A percentile compares a stretch with the other conserved stretches of the same genome.
Evolutionary conservation across 2,888 invertebrate species (phyloP).

Genomic region (Copidosoma aretas): DNA sequence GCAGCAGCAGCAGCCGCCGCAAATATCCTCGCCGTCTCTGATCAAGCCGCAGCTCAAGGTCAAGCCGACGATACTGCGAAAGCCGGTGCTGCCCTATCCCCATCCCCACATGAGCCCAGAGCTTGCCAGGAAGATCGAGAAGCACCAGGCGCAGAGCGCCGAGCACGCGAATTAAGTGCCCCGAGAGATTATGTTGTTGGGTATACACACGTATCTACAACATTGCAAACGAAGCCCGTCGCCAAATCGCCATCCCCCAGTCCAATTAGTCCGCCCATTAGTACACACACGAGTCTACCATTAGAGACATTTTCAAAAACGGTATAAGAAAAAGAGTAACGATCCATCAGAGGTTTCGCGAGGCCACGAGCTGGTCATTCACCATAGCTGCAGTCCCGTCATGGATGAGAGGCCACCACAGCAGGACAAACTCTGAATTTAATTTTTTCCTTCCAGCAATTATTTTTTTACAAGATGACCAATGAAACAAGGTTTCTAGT

Average conservation of each 20-base stretch:
- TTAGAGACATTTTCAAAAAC: constrained; percentile 26
- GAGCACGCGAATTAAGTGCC: constrained; percentile 54
- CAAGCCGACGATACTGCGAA: constrained; percentile 82
- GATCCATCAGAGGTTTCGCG: constrained; percentile 17
- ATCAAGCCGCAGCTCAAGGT: constrained; percentile 79
- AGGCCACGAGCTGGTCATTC: constrained; percentile 8
- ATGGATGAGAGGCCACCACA: no score
- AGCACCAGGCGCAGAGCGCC: constrained; percentile 58
- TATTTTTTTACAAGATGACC: constrained; percentile 60
- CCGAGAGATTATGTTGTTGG: no score
- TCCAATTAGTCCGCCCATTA: constrained; percentile 56
- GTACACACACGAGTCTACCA: constrained; percentile 41
- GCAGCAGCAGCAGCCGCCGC: constrained; percentile 52
- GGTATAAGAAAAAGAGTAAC: constrained; percentile 21
- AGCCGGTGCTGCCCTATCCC: constrained; percentile 67
- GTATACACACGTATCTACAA: constrained; percentile 1
- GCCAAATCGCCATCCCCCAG: constrained; percentile 44
- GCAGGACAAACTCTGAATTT: constrained; percentile 44
- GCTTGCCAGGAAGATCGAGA: constrained; percentile 59
- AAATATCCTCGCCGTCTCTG: constrained; percentile 53
- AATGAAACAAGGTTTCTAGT: constrained; percentile 59
- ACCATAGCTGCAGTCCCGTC: no score
- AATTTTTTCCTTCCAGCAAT: constrained; percentile 56
- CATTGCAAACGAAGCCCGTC: no score
- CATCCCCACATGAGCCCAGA: constrained; percentile 61